Percentiles rank a stretch among this genome's conserved stretches.
phyloP scores from a whole-genome alignment of 2,888 invertebrate species.

The Elegia similella region DNA sequence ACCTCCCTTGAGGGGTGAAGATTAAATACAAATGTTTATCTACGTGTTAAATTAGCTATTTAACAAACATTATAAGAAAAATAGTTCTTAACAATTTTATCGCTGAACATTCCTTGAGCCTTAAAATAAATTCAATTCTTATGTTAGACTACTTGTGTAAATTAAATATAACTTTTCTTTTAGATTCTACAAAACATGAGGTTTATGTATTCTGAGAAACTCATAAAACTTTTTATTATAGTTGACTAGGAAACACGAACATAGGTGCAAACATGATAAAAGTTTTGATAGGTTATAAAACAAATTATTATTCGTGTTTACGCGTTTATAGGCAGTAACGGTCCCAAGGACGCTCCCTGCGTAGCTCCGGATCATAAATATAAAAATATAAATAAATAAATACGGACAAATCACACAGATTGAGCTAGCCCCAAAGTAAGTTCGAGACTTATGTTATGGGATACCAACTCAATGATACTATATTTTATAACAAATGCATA shows the following conservation, averaged over 20 bases:
- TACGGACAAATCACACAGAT: too few relatives aligned
- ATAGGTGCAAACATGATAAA: not conserved
- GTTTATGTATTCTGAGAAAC: slow-evolving; percentile 3
- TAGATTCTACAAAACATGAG: not conserved
- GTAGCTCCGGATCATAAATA: not conserved
- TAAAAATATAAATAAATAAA: not conserved
- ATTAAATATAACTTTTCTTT: not conserved
- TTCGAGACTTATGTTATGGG: too few relatives aligned
- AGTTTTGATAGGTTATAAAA: not conserved
- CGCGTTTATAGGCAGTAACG: not conserved
- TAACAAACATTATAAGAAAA: not conserved
- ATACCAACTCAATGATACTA: too few relatives aligned
- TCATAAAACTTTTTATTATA: not conserved
- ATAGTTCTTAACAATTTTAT: not conserved
- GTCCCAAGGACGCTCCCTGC: not conserved
- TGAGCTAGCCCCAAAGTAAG: too few relatives aligned
- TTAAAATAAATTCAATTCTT: not conserved
- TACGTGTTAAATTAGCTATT: not conserved
- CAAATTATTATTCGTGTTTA: not conserved
- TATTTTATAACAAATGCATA: too few relatives aligned
- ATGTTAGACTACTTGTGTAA: too few relatives aligned
- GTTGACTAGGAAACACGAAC: not conserved
- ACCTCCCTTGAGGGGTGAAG: not conserved
- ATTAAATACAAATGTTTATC: not conserved
- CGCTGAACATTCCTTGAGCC: not conserved